These are phyloP conservation scores for Sinonovacula constricta DNA, from an alignment of 1,140 invertebrate species.

Conservation along the genomic window DNA sequence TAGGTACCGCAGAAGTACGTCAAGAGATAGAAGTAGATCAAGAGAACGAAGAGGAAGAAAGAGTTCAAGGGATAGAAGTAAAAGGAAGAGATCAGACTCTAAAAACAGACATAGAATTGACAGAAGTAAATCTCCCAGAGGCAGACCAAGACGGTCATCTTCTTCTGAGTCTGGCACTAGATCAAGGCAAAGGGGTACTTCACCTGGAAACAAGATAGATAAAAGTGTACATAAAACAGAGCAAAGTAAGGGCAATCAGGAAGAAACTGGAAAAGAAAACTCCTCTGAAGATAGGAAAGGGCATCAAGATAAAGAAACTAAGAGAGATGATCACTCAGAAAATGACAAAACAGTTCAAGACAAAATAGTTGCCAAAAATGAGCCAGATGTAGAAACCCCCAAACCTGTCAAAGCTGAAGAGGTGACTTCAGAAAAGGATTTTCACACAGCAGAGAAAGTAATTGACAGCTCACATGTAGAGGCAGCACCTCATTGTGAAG, in stretches of 20 bases:
- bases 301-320: neutral
- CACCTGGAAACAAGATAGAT: neutral
- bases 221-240: too few relatives aligned
- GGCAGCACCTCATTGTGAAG: neutral
- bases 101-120: neutral
- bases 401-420: neutral
- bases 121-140: neutral
- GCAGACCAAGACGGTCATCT: slow-evolving; percentile 18
- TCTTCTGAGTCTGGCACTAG: slow-evolving; percentile 6
- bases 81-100: slow-evolving; percentile 1
- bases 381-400: too few relatives aligned
- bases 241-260: neutral
- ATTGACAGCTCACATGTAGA: neutral
- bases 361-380: neutral
- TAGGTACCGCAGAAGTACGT: slow-evolving; percentile 4
- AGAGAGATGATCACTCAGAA: too few relatives aligned
- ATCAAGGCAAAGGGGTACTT: neutral
- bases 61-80: slow-evolving; percentile 10
- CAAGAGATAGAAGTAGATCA: too few relatives aligned
- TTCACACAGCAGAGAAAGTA: neutral
- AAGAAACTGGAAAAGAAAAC: neutral
- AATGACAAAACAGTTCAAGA: too few relatives aligned
- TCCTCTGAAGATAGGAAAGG: neutral
- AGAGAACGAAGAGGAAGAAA: neutral
- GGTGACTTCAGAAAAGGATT: neutral